Percentiles rank a stretch among this genome's conserved stretches.
phyloP scores from a whole-genome alignment of 1,140 invertebrate genomes.

The Diploscapter pachys region DNA sequence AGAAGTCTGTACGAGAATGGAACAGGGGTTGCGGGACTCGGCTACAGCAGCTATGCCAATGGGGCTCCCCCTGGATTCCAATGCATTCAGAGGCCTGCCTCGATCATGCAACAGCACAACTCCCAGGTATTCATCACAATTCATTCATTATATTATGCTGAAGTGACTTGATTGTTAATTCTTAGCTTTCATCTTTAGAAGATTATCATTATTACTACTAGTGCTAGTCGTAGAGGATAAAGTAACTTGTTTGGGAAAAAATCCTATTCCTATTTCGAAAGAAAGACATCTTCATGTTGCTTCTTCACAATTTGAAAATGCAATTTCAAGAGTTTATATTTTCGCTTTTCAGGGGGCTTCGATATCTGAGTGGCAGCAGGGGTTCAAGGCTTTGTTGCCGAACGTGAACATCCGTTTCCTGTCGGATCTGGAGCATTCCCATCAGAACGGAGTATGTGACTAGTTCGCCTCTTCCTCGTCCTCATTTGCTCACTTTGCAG shows the following conservation, averaged over 20 bases:
- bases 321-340: neutral
- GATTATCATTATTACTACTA: conserved; percentile 2
- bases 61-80: too few relatives aligned
- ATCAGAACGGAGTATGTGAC: too few relatives aligned
- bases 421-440: conserved; percentile 8
- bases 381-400: conserved; percentile 45
- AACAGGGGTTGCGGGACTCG: too few relatives aligned
- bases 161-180: neutral
- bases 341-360: conserved; percentile 12
- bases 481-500: too few relatives aligned
- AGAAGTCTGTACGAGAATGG: too few relatives aligned
- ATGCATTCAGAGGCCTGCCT: too few relatives aligned
- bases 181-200: conserved; percentile 8
- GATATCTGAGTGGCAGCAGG: conserved; percentile 25
- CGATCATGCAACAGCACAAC: neutral
- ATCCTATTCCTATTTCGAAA: conserved; percentile 1
- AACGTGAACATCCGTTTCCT: conserved; percentile 49
- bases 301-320: conserved; percentile 17
- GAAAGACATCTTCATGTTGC: conserved; percentile 14
- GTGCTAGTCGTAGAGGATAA: conserved; percentile 1
- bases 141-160: neutral
- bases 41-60: too few relatives aligned
- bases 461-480: too few relatives aligned
- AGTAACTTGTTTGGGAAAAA: conserved; percentile 13
- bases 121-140: neutral